Conservation (phyloP, 64 coral and sea anemone species). For the Catalaphyllia jardinei region DNA sequence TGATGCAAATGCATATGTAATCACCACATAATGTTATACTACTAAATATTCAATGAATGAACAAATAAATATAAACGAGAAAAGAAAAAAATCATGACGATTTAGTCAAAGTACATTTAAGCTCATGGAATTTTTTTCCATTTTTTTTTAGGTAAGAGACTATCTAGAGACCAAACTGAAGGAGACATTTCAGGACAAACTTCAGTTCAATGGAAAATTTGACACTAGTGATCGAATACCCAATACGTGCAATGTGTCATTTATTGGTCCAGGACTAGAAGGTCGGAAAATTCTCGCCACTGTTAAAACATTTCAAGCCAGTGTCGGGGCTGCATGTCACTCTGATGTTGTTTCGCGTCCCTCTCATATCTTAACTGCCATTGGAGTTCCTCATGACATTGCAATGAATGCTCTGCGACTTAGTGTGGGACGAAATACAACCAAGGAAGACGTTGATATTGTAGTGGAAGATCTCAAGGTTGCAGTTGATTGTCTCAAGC, state of each 20-base stretch:
- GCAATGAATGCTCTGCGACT: conserved; percentile 95
- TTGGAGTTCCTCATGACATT: conserved; percentile 75
- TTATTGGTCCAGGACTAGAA: conserved; percentile 67
- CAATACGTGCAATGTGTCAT: conserved; percentile 96
- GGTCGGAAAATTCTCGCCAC: conserved; percentile 60
- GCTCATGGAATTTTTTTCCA: background rate
- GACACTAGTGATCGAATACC: conserved; percentile 81
- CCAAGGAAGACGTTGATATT: conserved; percentile 69
- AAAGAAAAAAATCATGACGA: background rate
- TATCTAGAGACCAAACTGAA: conserved; percentile 76
- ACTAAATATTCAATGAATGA: no score
- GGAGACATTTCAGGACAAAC: conserved; percentile 65
- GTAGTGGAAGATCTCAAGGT: conserved; percentile 77
- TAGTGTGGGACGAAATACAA: conserved; percentile 88
- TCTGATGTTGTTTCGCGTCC: conserved; percentile 71
- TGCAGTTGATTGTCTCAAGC: background rate
- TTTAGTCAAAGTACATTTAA: background rate
- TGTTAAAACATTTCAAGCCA: conserved; percentile 69
- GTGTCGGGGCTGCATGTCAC: conserved; percentile 97
- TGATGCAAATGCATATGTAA: no score
- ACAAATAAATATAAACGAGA: no score
- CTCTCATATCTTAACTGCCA: conserved; percentile 83
- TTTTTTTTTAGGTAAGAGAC: conserved; percentile 76
- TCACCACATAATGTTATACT: no score
- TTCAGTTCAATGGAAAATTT: conserved; percentile 93